A percentile compares a stretch with the other conserved stretches of the same genome.
Conservation (phyloP, 2,113 vertebrate species). For the Thryonomys swinderianus region DNA sequence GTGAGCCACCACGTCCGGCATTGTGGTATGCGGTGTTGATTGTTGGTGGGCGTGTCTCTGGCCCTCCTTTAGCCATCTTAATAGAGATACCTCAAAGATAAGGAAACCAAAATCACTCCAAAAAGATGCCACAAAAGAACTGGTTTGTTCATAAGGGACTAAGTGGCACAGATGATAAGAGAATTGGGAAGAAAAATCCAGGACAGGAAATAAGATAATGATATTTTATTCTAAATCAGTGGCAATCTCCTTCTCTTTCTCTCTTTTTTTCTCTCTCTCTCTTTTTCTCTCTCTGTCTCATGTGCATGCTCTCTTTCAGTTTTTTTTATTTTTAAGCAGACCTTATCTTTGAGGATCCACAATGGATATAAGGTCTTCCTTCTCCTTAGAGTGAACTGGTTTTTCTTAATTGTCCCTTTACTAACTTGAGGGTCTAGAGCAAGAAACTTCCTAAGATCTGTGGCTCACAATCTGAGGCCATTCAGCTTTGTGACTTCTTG, state of each 20-base stretch:
- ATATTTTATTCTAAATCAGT: neutral
- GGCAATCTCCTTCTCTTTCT: neutral
- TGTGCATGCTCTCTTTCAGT: neutral
- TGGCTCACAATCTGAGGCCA: neutral
- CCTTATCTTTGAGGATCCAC: constrained; percentile 42
- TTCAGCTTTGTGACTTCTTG: neutral
- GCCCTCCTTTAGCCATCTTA: neutral
- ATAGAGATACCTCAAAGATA: neutral
- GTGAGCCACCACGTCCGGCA: too few relatives aligned
- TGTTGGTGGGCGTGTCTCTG: too few relatives aligned
- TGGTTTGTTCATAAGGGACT: neutral
- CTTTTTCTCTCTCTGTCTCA: neutral
- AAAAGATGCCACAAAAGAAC: neutral
- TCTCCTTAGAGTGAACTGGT: neutral
- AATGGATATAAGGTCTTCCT: neutral
- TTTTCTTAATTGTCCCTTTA: neutral
- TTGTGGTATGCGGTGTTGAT: too few relatives aligned
- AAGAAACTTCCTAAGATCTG: neutral
- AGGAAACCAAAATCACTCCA: neutral
- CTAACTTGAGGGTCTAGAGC: neutral
- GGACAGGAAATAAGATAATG: neutral
- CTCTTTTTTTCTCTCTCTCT: fast-evolving
- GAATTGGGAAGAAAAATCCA: constrained; percentile 4
- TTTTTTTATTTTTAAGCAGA: neutral
- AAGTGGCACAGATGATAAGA: neutral